phyloP scores from a whole-genome alignment of 37 sponge, comb jelly and placozoan species.

The Haliclona indistincta region DNA sequence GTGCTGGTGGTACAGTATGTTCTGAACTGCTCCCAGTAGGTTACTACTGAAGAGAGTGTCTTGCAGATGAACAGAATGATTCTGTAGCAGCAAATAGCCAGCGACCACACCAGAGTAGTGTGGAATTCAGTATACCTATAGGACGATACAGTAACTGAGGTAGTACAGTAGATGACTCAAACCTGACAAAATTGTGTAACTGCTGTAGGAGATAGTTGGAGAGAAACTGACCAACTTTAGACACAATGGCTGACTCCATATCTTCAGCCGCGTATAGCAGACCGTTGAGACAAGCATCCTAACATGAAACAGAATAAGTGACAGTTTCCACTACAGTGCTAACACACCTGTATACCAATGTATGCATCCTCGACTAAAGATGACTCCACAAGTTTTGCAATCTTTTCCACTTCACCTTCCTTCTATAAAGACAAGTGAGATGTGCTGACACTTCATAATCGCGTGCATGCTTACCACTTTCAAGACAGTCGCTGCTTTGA shows the following conservation, averaged over 20 bases:
- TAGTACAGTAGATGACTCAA: background rate
- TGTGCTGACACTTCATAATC: background rate
- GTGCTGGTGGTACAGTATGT: slow-evolving; percentile 29
- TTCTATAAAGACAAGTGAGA: slow-evolving; percentile 12
- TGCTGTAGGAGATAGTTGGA: slow-evolving; percentile 16
- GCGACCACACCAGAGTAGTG: slow-evolving; percentile 30
- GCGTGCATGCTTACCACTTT: slow-evolving; percentile 35
- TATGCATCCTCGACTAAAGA: slow-evolving; percentile 27
- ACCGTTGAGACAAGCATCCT: slow-evolving; percentile 65
- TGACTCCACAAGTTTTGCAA: slow-evolving; percentile 51
- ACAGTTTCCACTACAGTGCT: background rate
- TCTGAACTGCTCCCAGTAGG: slow-evolving; percentile 6
- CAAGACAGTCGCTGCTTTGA: slow-evolving; percentile 64
- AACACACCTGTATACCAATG: slow-evolving; percentile 43
- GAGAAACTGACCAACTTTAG: slow-evolving; percentile 12
- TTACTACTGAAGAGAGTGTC: slow-evolving; percentile 22
- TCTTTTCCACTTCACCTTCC: slow-evolving; percentile 30
- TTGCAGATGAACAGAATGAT: background rate
- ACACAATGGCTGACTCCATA: slow-evolving; percentile 11
- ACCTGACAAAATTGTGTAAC: slow-evolving; percentile 30
- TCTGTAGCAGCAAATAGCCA: slow-evolving; percentile 6
- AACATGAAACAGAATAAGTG: background rate
- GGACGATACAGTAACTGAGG: background rate
- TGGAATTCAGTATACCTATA: slow-evolving; percentile 34
- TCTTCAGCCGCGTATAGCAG: slow-evolving; percentile 61